A percentile compares a stretch with the other conserved stretches of the same genome.
These are phyloP conservation scores for Phocoena sinus DNA, from an alignment of 2,113 vertebrate genomes.

Conservation along the genomic window DNA sequence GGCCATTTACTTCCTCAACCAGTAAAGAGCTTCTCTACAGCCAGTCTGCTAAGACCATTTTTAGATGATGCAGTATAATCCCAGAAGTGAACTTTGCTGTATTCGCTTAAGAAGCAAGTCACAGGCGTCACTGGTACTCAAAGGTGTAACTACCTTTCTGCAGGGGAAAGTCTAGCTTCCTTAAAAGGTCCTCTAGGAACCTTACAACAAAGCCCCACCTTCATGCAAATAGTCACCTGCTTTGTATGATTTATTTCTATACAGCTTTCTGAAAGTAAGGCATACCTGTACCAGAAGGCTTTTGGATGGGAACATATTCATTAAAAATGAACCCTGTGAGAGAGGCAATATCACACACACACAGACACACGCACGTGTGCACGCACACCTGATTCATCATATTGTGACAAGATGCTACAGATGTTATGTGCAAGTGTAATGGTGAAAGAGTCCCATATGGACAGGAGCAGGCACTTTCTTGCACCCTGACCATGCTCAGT, in stretches of 20 bases:
- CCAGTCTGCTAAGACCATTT: not conserved
- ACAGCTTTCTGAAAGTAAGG: not conserved
- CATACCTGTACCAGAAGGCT: not conserved
- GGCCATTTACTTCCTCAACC: not conserved
- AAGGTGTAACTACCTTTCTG: not conserved
- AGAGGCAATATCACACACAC: not conserved
- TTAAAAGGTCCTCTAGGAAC: not conserved
- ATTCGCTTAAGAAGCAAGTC: not conserved
- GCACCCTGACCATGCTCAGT: rapidly evolving
- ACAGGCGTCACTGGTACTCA: rapidly evolving
- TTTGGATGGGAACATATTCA: not conserved
- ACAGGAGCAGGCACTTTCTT: not conserved
- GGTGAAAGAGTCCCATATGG: not conserved
- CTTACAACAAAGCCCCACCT: rapidly evolving
- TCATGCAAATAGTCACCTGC: not conserved
- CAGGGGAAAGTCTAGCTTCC: not conserved
- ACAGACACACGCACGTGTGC: rapidly evolving
- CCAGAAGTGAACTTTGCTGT: not conserved
- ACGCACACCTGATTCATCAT: not conserved
- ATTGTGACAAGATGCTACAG: not conserved
- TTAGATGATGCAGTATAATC: no score
- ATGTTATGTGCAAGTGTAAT: no score
- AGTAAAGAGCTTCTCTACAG: not conserved
- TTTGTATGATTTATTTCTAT: no score
- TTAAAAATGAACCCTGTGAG: not conserved